Base-by-base conservation (phyloP, 2,888 invertebrate species). In the Tiliacea citrago region DNA sequence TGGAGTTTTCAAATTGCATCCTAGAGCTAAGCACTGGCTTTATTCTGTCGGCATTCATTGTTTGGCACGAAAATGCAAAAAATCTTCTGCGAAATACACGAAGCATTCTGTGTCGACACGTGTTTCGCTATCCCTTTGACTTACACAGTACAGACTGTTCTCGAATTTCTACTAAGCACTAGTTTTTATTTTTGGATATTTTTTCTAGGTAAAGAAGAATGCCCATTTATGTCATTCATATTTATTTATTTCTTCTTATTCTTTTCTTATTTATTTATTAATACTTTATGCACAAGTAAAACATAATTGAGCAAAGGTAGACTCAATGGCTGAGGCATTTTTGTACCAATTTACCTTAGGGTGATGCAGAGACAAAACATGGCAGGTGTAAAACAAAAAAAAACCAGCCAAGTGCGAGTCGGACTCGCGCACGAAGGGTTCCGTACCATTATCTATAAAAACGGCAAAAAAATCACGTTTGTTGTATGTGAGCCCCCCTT, bases 51-150 rank as follows among this genome's bases (percentile, higher is more conserved):
- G 18, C n/a, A 66, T 79, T 75, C 42, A 51, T 53, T 29, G 51
- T n/a, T 79, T 75, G 66, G 58, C 73, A 57, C 66, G 21, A 39
- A 57, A 73, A 74, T 70, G 69, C 49, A 68, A 68, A 79, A 77
- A 78, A 51, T 24, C 45, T 63, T 69, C 18, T 67, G 61, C 18
- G 35, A 67, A 78, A 76, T 70, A 39, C 55, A 42, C 61, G 45
- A 6, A 65, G 39, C 39, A 68, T 68, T 71, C 55, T 16, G 49
- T 68, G 60, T 35, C 65, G 65, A 77, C 81, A 61, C 72, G 53
- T 66, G 49, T 42, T 77, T 47, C 3, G 18, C 21, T 24, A 39
- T 80, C 21, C 57, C 39, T 66, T 77, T 72, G 53, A 29, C 29
- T 62, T 67, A 53, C 49, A 29, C n/a, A 51, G 35, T 45, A 47